Conservation (phyloP, 2,888 invertebrate species). For the Omphaloscelis lunosa region DNA sequence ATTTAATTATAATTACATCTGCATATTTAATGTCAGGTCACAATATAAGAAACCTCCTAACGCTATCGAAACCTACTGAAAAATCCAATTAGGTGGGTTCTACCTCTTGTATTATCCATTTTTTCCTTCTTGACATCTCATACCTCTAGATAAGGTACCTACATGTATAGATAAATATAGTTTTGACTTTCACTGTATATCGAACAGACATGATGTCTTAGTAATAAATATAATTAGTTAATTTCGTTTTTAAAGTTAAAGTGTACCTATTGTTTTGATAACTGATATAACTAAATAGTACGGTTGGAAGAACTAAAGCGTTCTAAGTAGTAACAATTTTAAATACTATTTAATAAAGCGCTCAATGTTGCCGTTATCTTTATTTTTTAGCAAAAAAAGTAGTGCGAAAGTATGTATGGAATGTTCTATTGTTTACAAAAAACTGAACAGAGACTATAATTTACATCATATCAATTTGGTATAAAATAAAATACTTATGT, state of each 20-base stretch:
- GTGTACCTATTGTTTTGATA: background rate
- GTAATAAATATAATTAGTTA: background rate
- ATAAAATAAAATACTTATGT: slow-evolving; percentile 60
- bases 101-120: too few relatives aligned
- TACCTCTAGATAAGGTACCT: too few relatives aligned
- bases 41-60: background rate
- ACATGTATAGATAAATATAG: background rate
- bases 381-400: slow-evolving; percentile 8
- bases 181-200: background rate
- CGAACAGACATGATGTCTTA: too few relatives aligned
- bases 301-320: background rate
- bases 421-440: slow-evolving; percentile 43
- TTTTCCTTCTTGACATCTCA: background rate
- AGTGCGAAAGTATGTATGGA: slow-evolving; percentile 8
- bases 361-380: slow-evolving; percentile 25
- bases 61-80: too few relatives aligned
- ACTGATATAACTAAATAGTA: background rate
- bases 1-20: background rate
- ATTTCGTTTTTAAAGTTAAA: background rate
- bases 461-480: slow-evolving; percentile 48
- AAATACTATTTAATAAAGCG: slow-evolving; percentile 9
- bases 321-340: background rate
- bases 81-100: background rate
- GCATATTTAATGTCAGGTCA: background rate
- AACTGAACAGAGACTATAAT: slow-evolving; percentile 31